phyloP scores from a whole-genome alignment of 2,113 vertebrate species.

The Pseudopodoces humilis region DNA sequence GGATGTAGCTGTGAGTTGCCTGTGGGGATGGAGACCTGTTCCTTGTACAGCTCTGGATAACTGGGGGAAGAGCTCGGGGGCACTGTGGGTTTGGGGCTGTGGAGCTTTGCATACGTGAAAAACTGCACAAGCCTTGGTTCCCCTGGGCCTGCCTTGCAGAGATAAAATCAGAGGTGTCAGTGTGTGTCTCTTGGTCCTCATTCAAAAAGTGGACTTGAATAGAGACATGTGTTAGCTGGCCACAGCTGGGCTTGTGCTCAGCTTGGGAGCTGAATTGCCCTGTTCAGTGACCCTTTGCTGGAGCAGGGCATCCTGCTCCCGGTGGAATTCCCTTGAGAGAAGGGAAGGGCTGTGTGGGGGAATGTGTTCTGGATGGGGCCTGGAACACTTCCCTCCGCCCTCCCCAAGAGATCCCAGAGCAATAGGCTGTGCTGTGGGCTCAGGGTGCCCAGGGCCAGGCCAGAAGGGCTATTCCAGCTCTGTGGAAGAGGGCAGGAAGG shows the following conservation, averaged over 20 bases:
- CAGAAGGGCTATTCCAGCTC: not conserved
- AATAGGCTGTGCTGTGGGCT: fast-evolving
- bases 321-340: not conserved
- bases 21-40: not conserved
- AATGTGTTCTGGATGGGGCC: not conserved
- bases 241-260: not conserved
- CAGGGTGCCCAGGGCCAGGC: not conserved
- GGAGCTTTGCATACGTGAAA: not conserved
- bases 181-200: not conserved
- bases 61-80: not conserved
- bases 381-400: fast-evolving
- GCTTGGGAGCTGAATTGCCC: not conserved
- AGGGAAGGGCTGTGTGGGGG: not conserved
- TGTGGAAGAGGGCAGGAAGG: not conserved
- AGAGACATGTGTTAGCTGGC: not conserved
- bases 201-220: not conserved
- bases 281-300: not conserved
- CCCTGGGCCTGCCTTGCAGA: not conserved
- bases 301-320: not conserved
- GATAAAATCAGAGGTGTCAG: not conserved
- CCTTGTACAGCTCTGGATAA: not conserved
- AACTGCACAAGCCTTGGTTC: not conserved
- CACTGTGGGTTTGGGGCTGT: not conserved
- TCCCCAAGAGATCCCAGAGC: not conserved
- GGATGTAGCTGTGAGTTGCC: not conserved